Conservation (phyloP, 2,888 invertebrate genomes). For the Papilio demoleus region DNA sequence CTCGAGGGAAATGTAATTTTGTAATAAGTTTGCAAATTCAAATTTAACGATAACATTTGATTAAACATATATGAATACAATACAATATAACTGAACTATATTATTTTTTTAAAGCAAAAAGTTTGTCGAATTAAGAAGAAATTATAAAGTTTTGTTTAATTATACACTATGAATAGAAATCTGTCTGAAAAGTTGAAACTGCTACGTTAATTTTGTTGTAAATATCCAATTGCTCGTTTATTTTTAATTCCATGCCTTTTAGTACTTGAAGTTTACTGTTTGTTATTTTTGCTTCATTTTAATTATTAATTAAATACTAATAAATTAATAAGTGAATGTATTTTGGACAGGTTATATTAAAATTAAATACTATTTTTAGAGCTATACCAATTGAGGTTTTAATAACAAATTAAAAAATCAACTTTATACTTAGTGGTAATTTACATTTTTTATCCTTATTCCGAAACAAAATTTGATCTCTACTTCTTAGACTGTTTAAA, state of each 20-base stretch:
- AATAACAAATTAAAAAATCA: no score
- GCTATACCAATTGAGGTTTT: no score
- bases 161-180: conserved; percentile 65
- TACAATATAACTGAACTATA: not conserved
- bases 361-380: no score
- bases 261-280: conserved; percentile 28
- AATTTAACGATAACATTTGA: not conserved
- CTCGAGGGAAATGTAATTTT: not conserved
- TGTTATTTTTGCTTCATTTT: conserved; percentile 38
- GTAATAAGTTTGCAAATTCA: not conserved
- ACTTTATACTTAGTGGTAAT: no score
- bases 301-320: conserved; percentile 7
- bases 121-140: not conserved
- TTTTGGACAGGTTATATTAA: no score
- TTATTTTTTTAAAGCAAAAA: not conserved
- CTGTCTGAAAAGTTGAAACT: conserved; percentile 70
- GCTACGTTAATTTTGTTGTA: conserved; percentile 51
- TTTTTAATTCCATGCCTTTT: conserved; percentile 47
- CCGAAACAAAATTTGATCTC: conserved; percentile 6
- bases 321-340: not conserved
- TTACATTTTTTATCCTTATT: not conserved
- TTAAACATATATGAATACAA: not conserved
- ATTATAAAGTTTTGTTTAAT: conserved; percentile 56
- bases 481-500: conserved; percentile 1
- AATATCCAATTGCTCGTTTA: conserved; percentile 54